Conservation (phyloP, 2,113 vertebrate species). For the Misgurnus anguillicaudatus region DNA sequence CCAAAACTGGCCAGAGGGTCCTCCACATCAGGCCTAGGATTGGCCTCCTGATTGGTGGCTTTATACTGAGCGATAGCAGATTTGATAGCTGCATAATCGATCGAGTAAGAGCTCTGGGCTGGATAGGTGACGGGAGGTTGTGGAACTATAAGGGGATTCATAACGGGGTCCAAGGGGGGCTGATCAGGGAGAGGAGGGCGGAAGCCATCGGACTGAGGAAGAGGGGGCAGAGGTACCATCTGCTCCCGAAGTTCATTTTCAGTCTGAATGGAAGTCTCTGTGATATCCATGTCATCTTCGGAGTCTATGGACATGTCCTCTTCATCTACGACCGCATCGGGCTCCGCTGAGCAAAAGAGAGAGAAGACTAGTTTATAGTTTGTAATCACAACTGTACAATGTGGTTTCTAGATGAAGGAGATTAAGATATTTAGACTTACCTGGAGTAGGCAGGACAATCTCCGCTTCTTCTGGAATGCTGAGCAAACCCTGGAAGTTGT, state of each 20-base stretch:
- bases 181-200: conserved; percentile 74
- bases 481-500: conserved; percentile 84
- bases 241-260: conserved; percentile 64
- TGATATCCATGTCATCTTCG: conserved; percentile 84
- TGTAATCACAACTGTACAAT: background rate
- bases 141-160: background rate
- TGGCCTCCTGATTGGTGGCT: conserved; percentile 64
- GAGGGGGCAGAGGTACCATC: conserved; percentile 70
- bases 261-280: conserved; percentile 71
- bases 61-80: conserved; percentile 74
- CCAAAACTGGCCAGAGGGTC: conserved; percentile 74
- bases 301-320: conserved; percentile 99
- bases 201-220: conserved; percentile 68
- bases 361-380: background rate
- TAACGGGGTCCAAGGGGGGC: conserved; percentile 20
- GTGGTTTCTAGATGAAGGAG: background rate
- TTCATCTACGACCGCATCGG: conserved; percentile 79
- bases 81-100: conserved; percentile 69
- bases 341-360: conserved; percentile 60
- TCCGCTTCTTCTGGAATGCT: conserved; percentile 80
- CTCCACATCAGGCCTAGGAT: conserved; percentile 58
- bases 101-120: conserved; percentile 45
- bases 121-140: background rate
- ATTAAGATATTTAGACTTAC: conserved; percentile 59
- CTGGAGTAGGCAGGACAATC: conserved; percentile 77